Evolutionary conservation across 2,797 vertebrate species (phyloP).

Genomic region (Ciconia nigra): DNA sequence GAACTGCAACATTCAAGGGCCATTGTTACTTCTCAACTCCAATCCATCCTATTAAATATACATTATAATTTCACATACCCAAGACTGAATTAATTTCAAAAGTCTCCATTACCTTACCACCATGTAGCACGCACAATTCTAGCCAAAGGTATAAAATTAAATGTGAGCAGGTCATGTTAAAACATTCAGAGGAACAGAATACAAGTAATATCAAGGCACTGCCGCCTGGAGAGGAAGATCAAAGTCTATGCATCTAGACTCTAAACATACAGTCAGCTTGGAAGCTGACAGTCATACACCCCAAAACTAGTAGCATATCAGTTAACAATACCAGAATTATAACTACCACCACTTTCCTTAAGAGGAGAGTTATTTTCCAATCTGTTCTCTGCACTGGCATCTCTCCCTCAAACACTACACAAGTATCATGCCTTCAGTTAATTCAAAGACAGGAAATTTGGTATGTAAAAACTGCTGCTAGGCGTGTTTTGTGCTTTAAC

Average conservation of each 20-base stretch:
- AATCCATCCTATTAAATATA: not conserved
- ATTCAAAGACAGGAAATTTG: not conserved
- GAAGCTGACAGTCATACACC: not conserved
- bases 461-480: not conserved
- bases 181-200: not conserved
- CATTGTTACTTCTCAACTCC: not conserved
- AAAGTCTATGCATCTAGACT: not conserved
- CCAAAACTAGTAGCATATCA: not conserved
- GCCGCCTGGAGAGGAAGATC: not conserved
- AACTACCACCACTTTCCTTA: not conserved
- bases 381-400: not conserved
- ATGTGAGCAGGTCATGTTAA: not conserved
- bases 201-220: not conserved
- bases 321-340: not conserved
- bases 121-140: rapidly evolving
- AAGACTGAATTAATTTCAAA: not conserved
- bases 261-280: not conserved
- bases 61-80: not conserved
- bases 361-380: not conserved
- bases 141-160: not conserved
- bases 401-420: not conserved
- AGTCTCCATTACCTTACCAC: not conserved
- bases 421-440: not conserved
- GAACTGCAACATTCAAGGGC: not conserved
- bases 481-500: not conserved